These are phyloP conservation scores for Hermetia illucens DNA, from an alignment of 1,140 invertebrate species.

Conservation along the genomic window DNA sequence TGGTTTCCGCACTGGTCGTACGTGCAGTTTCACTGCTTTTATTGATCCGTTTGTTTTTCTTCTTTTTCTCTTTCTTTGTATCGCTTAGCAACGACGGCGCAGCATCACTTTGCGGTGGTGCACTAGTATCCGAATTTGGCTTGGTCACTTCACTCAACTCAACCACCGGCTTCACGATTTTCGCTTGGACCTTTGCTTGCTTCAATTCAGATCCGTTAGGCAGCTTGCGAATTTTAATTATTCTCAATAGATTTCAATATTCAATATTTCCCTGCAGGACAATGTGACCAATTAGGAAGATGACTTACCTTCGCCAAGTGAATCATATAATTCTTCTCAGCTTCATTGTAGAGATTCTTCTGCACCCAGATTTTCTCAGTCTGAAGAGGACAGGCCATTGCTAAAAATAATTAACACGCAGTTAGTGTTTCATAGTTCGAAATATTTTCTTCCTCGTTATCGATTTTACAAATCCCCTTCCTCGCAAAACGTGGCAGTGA, in stretches of 20 bases:
- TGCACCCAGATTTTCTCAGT: constrained; percentile 45
- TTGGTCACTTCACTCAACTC: neutral
- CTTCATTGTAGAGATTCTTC: constrained; percentile 37
- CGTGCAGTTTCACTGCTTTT: neutral
- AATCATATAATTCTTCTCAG: constrained; percentile 36
- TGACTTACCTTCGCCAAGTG: constrained; percentile 11
- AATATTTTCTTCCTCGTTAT: no score
- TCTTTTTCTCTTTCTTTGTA: constrained; percentile 5
- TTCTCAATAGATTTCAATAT: neutral
- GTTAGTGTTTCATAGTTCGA: no score
- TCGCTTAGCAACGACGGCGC: neutral
- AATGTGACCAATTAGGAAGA: neutral
- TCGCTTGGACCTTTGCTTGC: neutral
- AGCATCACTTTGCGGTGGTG: neutral
- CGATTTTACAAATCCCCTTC: no score
- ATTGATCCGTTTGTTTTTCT: constrained; percentile 4
- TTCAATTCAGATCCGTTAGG: neutral
- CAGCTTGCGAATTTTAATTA: constrained; percentile 3
- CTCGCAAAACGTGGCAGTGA: no score
- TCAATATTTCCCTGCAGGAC: constrained; percentile 1
- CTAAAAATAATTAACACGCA: no score
- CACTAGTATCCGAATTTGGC: neutral
- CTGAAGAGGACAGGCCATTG: no score
- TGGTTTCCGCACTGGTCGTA: neutral
- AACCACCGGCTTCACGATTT: neutral